Evolutionary conservation across 2,113 vertebrate species (phyloP).

Genomic region (Lycocorax pyrrhopterus): DNA sequence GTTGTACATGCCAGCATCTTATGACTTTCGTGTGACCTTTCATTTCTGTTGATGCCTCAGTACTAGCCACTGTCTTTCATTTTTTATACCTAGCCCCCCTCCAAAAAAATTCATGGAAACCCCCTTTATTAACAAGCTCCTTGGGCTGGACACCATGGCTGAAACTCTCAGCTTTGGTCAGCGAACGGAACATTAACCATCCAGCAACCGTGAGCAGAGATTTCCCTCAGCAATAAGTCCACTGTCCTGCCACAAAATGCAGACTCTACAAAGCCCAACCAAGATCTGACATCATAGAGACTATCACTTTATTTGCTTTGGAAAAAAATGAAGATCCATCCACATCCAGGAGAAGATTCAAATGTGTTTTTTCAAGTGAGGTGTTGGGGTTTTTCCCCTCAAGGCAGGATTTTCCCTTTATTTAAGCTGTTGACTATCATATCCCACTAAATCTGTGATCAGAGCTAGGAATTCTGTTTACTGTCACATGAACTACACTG

Average conservation of each 20-base stretch:
- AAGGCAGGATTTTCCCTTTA: neutral
- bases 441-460: neutral
- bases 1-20: neutral
- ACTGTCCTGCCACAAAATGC: neutral
- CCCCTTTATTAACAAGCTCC: neutral
- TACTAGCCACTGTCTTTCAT: neutral
- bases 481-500: neutral
- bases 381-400: neutral
- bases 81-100: neutral
- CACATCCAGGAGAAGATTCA: neutral
- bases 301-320: neutral
- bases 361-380: neutral
- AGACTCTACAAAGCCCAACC: neutral
- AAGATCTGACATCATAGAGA: neutral
- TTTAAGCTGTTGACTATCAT: neutral
- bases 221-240: neutral
- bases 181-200: neutral
- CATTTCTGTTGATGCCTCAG: neutral
- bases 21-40: neutral
- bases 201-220: neutral
- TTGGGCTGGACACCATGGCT: rapidly evolving
- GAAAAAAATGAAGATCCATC: neutral
- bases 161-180: neutral
- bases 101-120: neutral
- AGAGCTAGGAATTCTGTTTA: neutral